phyloP scores from a whole-genome alignment of 2,797 vertebrate species.

The Anabacerthia variegaticeps region DNA sequence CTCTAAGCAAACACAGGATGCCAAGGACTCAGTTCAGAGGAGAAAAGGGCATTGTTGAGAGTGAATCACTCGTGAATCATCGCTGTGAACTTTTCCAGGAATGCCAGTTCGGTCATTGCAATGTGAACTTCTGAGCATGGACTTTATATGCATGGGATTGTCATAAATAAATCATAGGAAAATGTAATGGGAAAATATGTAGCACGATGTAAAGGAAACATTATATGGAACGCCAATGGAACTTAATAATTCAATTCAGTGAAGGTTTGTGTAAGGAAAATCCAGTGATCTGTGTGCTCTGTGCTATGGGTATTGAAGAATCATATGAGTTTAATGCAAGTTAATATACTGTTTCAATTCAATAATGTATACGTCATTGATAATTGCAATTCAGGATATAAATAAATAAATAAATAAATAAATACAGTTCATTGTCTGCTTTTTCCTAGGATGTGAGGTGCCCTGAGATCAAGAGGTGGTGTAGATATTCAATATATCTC shows the following conservation, averaged over 20 bases:
- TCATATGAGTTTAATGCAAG: slow-evolving; percentile 31
- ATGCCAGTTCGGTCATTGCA: slow-evolving; percentile 59
- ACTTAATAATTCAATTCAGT: slow-evolving; percentile 72
- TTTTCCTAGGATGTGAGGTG: not conserved
- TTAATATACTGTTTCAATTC: slow-evolving; percentile 50
- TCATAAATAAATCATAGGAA: slow-evolving; percentile 75
- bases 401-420: slow-evolving; percentile 30
- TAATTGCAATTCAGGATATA: not conserved
- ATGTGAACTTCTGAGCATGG: slow-evolving; percentile 67
- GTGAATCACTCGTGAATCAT: slow-evolving; percentile 64
- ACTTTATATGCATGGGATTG: slow-evolving; percentile 70
- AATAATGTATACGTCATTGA: slow-evolving; percentile 8
- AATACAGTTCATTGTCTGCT: not conserved
- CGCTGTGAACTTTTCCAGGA: slow-evolving; percentile 52
- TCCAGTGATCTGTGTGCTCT: slow-evolving; percentile 31
- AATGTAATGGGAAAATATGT: slow-evolving; percentile 75
- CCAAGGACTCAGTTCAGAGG: slow-evolving; percentile 3
- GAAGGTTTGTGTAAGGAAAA: slow-evolving; percentile 54
- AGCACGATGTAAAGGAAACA: slow-evolving; percentile 64
- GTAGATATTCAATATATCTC: not conserved
- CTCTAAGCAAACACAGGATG: not conserved
- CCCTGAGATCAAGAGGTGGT: not conserved
- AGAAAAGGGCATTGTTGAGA: slow-evolving; percentile 35
- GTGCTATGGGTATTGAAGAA: slow-evolving; percentile 36
- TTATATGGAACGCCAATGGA: slow-evolving; percentile 45